Percentiles rank a stretch among this genome's conserved stretches.
Evolutionary conservation across 2,113 vertebrate genomes (phyloP).

Genomic region (Sapajus apella): DNA sequence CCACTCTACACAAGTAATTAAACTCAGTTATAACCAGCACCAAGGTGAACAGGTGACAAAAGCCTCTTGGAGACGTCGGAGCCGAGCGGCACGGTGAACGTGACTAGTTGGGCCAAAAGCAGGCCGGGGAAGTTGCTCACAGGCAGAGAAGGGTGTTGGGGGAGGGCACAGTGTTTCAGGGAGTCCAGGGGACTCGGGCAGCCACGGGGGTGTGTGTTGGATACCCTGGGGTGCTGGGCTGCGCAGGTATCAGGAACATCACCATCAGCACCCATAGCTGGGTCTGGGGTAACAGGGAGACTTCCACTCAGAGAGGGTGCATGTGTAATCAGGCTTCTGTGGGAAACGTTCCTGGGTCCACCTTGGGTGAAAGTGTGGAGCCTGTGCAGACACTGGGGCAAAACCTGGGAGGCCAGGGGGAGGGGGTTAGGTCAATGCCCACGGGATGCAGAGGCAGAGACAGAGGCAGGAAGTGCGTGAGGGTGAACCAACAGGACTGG

Average conservation of each 20-base stretch:
- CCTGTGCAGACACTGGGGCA: background rate
- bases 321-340: background rate
- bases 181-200: background rate
- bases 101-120: too few relatives aligned
- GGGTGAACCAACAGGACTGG: rapidly evolving
- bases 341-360: background rate
- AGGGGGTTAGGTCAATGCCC: rapidly evolving
- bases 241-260: background rate
- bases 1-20: background rate
- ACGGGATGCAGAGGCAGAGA: background rate
- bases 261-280: background rate
- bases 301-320: background rate
- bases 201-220: background rate
- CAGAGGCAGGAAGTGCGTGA: rapidly evolving
- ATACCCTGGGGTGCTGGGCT: too few relatives aligned
- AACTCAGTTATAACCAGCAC: background rate
- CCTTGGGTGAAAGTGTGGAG: too few relatives aligned
- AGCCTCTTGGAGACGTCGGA: background rate
- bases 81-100: background rate
- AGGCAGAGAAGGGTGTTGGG: background rate
- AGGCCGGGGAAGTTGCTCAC: background rate
- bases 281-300: background rate
- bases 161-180: background rate
- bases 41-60: background rate
- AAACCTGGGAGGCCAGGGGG: background rate